Evolutionary conservation across 2,888 invertebrate genomes (phyloP).

Genomic region (Drosophila siamana): DNA sequence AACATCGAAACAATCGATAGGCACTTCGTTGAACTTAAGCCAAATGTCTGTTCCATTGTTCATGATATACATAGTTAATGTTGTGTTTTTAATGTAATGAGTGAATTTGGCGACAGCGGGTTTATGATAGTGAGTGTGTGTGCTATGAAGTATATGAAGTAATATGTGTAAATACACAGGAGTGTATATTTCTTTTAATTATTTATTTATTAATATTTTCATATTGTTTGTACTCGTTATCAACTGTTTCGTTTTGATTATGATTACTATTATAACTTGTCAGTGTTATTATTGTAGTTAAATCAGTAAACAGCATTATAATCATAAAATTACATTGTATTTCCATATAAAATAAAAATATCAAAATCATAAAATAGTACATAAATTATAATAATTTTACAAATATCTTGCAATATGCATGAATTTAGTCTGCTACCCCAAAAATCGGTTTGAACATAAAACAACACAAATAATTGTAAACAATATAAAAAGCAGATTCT

Average conservation of each 20-base stretch:
- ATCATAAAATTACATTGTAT: slow-evolving; percentile 66
- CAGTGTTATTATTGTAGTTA: slow-evolving; percentile 73
- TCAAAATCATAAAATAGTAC: slow-evolving; percentile 42
- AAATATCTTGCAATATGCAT: slow-evolving; percentile 69
- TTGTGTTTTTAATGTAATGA: slow-evolving; percentile 11
- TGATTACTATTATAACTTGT: slow-evolving; percentile 70
- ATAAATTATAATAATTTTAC: slow-evolving; percentile 43
- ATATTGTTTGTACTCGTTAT: slow-evolving; percentile 66
- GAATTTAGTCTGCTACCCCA: slow-evolving; percentile 86
- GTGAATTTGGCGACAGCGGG: slow-evolving; percentile 27
- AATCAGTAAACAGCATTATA: slow-evolving; percentile 62
- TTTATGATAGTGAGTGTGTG: slow-evolving; percentile 15
- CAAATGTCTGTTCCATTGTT: not conserved
- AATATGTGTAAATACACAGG: slow-evolving; percentile 25
- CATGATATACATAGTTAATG: slow-evolving; percentile 8
- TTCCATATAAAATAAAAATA: slow-evolving; percentile 61
- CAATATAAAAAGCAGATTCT: slow-evolving; percentile 36
- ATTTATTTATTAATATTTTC: slow-evolving; percentile 69
- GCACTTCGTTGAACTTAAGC: not conserved
- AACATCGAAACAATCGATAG: not conserved
- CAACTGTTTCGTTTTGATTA: slow-evolving; percentile 65
- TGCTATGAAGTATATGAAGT: slow-evolving; percentile 5
- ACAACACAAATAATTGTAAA: slow-evolving; percentile 17
- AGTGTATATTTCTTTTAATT: slow-evolving; percentile 60
- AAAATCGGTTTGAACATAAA: slow-evolving; percentile 70